Conservation (phyloP, 2,888 invertebrate species). For the Phania funesta region DNA sequence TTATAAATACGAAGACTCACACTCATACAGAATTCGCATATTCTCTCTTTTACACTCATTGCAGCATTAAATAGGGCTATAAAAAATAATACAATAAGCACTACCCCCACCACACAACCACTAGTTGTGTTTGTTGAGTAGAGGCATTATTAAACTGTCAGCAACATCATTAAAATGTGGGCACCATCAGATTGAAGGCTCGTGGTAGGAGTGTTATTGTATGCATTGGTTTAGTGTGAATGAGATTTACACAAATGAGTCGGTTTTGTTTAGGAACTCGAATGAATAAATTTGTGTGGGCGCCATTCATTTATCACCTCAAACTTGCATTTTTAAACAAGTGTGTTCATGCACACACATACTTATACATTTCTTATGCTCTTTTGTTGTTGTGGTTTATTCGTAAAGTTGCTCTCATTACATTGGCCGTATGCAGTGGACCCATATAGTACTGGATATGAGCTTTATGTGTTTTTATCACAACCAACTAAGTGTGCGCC, state of each 20-base stretch:
- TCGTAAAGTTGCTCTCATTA: slow-evolving; percentile 41
- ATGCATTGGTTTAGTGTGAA: not conserved
- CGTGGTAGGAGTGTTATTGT: not conserved
- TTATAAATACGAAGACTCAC: slow-evolving; percentile 7
- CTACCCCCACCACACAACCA: slow-evolving; percentile 37
- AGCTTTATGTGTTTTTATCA: slow-evolving; percentile 1
- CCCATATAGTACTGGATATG: slow-evolving; percentile 43
- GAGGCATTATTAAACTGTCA: slow-evolving; percentile 51
- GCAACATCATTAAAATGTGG: slow-evolving; percentile 45
- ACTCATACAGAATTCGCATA: not conserved
- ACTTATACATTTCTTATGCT: slow-evolving; percentile 33
- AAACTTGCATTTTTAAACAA: slow-evolving; percentile 41
- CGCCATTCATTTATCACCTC: slow-evolving; percentile 76
- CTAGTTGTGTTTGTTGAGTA: slow-evolving; percentile 7
- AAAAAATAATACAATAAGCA: slow-evolving; percentile 31
- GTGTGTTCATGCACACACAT: slow-evolving; percentile 24
- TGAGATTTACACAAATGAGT: not conserved
- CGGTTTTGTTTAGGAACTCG: not conserved
- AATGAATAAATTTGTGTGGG: slow-evolving; percentile 72
- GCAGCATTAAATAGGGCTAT: slow-evolving; percentile 39
- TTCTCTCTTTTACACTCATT: slow-evolving; percentile 63
- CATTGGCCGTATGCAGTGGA: slow-evolving; percentile 59
- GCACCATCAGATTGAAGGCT: slow-evolving; percentile 44
- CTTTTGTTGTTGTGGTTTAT: slow-evolving; percentile 40
- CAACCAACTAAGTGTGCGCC: slow-evolving; percentile 13